A percentile compares a stretch with the other conserved stretches of the same genome.
phyloP scores from a whole-genome alignment of 2,888 invertebrate species.

The Papilio protenor region DNA sequence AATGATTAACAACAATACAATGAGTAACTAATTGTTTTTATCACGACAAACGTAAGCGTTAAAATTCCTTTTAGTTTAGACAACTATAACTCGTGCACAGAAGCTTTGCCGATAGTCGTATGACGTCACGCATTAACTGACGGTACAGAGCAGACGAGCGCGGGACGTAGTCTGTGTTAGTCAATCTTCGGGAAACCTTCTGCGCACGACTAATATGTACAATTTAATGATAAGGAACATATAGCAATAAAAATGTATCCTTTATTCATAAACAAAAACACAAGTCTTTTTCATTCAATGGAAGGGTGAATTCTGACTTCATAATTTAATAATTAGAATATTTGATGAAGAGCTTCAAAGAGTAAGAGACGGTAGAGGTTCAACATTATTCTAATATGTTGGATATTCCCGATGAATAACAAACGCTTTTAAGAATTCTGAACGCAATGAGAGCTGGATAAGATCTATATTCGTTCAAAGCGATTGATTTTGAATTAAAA shows the following conservation, averaged over 20 bases:
- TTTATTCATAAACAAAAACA: background rate
- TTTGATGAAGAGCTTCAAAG: background rate
- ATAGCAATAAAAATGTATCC: background rate
- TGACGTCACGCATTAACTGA: too few relatives aligned
- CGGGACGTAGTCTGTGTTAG: too few relatives aligned
- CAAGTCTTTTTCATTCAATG: background rate
- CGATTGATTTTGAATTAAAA: background rate
- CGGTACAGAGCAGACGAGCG: too few relatives aligned
- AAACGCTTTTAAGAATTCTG: background rate
- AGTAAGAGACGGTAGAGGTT: background rate
- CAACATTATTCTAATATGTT: background rate
- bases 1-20: background rate
- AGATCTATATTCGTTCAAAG: background rate
- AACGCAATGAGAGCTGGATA: background rate
- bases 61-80: background rate
- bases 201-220: background rate
- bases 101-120: too few relatives aligned
- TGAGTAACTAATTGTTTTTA: background rate
- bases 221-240: background rate
- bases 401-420: background rate
- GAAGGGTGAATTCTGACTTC: background rate
- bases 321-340: background rate
- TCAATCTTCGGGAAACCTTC: background rate
- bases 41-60: background rate
- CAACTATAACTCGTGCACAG: background rate